These are phyloP conservation scores for Bombus superbus DNA, from an alignment of 1,140 invertebrate species.

Conservation along the genomic window DNA sequence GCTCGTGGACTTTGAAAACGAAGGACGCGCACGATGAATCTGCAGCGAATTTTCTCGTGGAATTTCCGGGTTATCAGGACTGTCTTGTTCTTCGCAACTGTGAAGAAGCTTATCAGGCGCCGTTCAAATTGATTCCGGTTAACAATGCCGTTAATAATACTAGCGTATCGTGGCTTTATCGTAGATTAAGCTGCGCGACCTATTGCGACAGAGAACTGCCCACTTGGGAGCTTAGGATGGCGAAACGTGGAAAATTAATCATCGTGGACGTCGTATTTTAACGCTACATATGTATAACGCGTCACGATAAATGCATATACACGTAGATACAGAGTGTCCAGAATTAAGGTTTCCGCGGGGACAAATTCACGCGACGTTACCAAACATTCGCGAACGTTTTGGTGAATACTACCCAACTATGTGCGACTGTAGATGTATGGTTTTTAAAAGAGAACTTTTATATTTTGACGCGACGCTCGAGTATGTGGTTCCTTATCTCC, in stretches of 20 bases:
- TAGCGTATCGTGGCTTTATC: not conserved
- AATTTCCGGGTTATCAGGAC: not conserved
- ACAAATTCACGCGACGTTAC: too few species aligned
- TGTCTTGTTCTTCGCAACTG: not conserved
- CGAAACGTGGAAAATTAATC: not conserved
- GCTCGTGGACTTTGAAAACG: too few species aligned
- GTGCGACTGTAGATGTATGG: not conserved
- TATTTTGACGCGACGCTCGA: not conserved
- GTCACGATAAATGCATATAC: too few species aligned
- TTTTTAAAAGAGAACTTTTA: not conserved
- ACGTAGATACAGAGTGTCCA: too few species aligned
- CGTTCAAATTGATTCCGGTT: not conserved
- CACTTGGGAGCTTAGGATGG: not conserved
- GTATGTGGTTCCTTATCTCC: not conserved
- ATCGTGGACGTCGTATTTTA: not conserved
- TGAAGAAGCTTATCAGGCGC: not conserved
- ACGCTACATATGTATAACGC: not conserved
- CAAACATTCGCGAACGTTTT: too few species aligned
- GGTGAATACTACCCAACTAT: too few species aligned
- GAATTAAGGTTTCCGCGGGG: too few species aligned
- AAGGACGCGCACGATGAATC: too few species aligned
- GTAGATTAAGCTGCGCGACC: not conserved
- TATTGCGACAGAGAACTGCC: conserved; percentile 9
- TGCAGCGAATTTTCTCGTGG: not conserved
- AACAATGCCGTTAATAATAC: not conserved